Percentiles rank a stretch among this genome's conserved stretches.
These are phyloP conservation scores for Carpatolechia fugitivella DNA, from an alignment of 2,888 invertebrate species.

Conservation along the genomic window DNA sequence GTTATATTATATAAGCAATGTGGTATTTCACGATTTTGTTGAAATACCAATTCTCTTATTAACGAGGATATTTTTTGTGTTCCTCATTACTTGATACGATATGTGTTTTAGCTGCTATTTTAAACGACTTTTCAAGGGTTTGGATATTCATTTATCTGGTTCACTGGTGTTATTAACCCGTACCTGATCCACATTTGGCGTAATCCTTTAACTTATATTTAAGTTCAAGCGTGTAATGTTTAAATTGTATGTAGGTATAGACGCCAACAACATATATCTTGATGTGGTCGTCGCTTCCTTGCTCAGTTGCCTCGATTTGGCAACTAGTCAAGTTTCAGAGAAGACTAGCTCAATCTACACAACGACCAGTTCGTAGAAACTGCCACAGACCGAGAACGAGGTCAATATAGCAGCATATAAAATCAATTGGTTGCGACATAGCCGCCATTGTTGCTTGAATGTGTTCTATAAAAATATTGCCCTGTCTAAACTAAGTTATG, in stretches of 20 bases:
- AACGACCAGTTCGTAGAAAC: background rate
- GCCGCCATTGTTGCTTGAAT: background rate
- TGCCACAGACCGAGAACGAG: background rate
- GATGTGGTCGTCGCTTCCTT: slow-evolving; percentile 4
- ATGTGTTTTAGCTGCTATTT: too few relatives aligned
- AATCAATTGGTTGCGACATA: background rate
- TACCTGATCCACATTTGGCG: too few relatives aligned
- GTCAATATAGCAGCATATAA: background rate
- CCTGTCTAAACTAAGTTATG: background rate
- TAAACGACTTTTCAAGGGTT: too few relatives aligned
- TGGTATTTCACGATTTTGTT: too few relatives aligned
- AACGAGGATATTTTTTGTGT: too few relatives aligned
- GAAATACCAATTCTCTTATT: too few relatives aligned
- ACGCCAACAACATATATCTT: slow-evolving; percentile 5
- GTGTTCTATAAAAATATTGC: background rate
- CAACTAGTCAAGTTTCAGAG: slow-evolving; percentile 1
- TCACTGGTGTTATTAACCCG: too few relatives aligned
- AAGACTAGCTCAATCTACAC: background rate
- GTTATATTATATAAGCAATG: too few relatives aligned
- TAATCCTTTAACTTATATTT: too few relatives aligned
- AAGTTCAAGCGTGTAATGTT: too few relatives aligned
- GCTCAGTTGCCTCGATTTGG: slow-evolving; percentile 9
- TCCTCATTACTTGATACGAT: too few relatives aligned
- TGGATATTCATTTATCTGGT: too few relatives aligned
- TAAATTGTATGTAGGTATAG: background rate